phyloP scores from a whole-genome alignment of 92 coral and sea anemone species.

The Pocillopora grandis region DNA sequence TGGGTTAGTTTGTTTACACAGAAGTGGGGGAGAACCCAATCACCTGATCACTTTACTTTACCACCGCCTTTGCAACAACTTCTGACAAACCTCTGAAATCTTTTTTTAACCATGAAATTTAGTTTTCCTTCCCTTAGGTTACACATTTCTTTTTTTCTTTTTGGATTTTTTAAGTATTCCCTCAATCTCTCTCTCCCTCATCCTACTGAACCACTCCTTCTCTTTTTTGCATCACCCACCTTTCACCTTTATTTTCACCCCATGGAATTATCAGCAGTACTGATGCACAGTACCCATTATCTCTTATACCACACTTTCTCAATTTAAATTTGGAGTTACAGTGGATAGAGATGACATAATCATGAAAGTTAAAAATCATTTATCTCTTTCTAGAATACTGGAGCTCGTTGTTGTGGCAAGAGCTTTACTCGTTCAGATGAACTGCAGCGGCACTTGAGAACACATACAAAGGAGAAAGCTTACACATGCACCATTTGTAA shows the following conservation, averaged over 20 bases:
- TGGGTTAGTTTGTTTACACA: conserved; percentile 57
- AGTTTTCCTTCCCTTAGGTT: neutral
- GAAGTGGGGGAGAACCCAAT: neutral
- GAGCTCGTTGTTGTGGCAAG: conserved; percentile 69
- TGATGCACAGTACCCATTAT: neutral
- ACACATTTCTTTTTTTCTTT: neutral
- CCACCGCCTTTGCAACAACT: too few species aligned
- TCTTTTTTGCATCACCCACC: neutral
- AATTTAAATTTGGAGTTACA: too few species aligned
- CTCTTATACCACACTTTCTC: too few species aligned
- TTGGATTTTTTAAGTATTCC: neutral
- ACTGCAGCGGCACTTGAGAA: conserved; percentile 81
- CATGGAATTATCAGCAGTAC: neutral
- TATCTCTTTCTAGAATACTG: conserved; percentile 44
- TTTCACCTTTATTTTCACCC: neutral
- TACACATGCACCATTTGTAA: conserved; percentile 69
- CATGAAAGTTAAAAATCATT: neutral
- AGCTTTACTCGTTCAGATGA: conserved; percentile 94
- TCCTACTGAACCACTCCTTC: neutral
- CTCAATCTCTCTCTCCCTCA: neutral
- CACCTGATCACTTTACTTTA: too few species aligned
- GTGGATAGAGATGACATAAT: too few species aligned
- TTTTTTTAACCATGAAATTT: too few species aligned
- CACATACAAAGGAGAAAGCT: conserved; percentile 84
- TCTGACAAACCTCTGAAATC: too few species aligned